Percentiles rank a stretch among this genome's conserved stretches.
Conservation (phyloP, 2,888 invertebrate genomes). For the Drosophila quinaria region DNA sequence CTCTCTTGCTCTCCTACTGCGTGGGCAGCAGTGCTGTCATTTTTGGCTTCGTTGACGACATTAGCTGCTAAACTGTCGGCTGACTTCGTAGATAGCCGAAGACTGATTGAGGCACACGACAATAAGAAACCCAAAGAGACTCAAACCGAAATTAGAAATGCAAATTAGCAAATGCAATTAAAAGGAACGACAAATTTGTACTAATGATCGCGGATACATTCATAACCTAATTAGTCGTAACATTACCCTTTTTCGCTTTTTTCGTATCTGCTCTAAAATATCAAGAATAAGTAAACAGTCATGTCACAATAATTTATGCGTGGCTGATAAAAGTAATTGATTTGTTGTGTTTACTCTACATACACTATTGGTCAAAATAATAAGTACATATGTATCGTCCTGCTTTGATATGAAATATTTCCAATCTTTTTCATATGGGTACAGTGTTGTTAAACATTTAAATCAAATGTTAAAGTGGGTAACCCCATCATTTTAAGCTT, state of each 20-base stretch:
- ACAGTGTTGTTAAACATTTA: no score
- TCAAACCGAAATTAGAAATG: not conserved
- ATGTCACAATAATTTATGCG: not conserved
- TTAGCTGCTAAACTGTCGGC: constrained; percentile 4
- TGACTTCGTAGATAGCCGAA: constrained; percentile 1
- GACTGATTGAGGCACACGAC: not conserved
- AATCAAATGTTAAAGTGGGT: no score
- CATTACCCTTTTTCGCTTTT: not conserved
- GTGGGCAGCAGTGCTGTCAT: not conserved
- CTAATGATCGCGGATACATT: not conserved
- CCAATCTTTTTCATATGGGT: no score
- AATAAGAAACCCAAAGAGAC: not conserved
- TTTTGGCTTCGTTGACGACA: not conserved
- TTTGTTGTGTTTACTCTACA: not conserved
- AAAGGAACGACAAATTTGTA: not conserved
- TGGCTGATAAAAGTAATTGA: constrained; percentile 5
- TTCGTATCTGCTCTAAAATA: not conserved
- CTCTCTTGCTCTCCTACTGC: not conserved
- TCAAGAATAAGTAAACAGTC: not conserved
- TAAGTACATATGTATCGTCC: no score
- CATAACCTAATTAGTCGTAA: not conserved
- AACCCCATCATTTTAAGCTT: no score
- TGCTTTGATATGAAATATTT: no score
- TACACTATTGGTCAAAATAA: no score
- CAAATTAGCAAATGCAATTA: constrained; percentile 7